Base-by-base conservation (phyloP, 1,140 invertebrate species). In the Plutomurus gul region DNA sequence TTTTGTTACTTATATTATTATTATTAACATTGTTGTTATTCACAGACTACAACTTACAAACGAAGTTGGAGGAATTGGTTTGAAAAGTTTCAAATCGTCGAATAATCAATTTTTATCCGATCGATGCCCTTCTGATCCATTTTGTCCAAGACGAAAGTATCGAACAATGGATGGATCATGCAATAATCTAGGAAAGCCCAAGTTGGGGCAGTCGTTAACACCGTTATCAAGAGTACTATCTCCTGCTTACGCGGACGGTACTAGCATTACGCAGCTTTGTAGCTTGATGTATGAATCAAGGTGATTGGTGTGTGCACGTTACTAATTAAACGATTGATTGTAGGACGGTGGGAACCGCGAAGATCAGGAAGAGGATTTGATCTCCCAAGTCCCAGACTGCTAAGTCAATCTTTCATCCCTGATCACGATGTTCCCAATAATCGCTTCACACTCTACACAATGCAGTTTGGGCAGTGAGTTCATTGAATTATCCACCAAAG, bases 101-200 rank as follows among this genome's bases (percentile, higher is more conserved):
- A 72, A 76, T 7, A 43, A 46, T 18, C 39, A 72, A 56, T 37
- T 18, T 7, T 16, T 79, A 1, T 70, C 49, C 25, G 73, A 76
- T 13, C 60, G 73, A 1, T 81, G 80, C 51, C 76, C 76, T 6
- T 56, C 51, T 25, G 43, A 47, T n/a, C 36, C 49, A 43, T 73
- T 56, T 25, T 76, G 65, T 36, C 74, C 60, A 22, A 80, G 37
- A 36, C 51, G 65, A 16, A 94, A 93, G 73, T 96, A 95, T 84
- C 88, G 95, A 25, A 90, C 91, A 1, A 90, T 92, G 72, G 95
- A 96, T 85, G 95, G 95, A 0, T 91, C 93, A 0, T 97, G 95
- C 84, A 97, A 96, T 85, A 95, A 96, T 86, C 84, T 93, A 3
- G 84, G 88, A 27, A 90, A 91, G 82, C 92, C 94, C 0, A 88